Evolutionary conservation across 2,888 invertebrate species (phyloP).

Genomic region (Agrotis clavis): DNA sequence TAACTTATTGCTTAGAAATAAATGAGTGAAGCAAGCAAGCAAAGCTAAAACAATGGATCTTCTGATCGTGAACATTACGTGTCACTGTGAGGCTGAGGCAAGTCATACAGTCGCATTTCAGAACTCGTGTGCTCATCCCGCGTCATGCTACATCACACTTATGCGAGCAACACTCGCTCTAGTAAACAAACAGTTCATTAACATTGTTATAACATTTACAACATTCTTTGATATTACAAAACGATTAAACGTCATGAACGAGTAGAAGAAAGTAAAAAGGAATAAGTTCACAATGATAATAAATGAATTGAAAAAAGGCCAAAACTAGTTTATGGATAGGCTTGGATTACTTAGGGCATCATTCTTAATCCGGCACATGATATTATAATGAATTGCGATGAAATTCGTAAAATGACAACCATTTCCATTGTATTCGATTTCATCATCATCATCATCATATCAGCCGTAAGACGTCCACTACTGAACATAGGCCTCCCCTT

Average conservation of each 20-base stretch:
- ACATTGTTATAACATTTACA: neutral
- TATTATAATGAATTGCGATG: too few relatives aligned
- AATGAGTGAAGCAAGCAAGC: neutral
- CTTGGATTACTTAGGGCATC: too few relatives aligned
- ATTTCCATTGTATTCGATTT: too few relatives aligned
- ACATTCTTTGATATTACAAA: constrained; percentile 13
- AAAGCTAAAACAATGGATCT: neutral
- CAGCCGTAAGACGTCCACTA: too few relatives aligned
- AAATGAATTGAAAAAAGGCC: too few relatives aligned
- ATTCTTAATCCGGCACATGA: too few relatives aligned
- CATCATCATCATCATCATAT: too few relatives aligned
- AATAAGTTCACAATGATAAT: neutral
- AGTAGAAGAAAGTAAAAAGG: constrained; percentile 25
- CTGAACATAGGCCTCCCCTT: too few relatives aligned
- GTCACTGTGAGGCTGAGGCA: constrained; percentile 23
- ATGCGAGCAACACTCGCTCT: constrained; percentile 21
- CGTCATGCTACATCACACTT: constrained; percentile 32
- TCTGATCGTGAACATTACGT: neutral
- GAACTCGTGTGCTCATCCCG: constrained; percentile 1
- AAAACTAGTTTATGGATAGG: too few relatives aligned
- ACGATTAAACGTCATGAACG: constrained; percentile 12
- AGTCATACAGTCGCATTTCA: neutral
- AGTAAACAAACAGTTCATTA: constrained; percentile 25
- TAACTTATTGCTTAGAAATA: neutral
- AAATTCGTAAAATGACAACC: too few relatives aligned